phyloP scores from a whole-genome alignment of 2,888 invertebrate genomes.

The Hypselothyrea guttata region DNA sequence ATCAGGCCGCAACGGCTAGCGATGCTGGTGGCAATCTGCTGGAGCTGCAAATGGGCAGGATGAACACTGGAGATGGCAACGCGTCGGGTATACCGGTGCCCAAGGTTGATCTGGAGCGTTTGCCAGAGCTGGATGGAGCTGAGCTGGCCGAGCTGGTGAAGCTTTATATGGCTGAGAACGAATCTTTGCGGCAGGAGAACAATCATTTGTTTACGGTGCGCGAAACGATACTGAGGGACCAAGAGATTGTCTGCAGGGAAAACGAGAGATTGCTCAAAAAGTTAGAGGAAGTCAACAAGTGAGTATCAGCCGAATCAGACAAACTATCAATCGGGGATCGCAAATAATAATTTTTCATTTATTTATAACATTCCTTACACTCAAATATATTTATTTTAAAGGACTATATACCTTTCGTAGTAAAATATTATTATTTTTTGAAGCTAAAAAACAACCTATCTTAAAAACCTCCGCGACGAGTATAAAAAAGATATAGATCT shows the following conservation, averaged over 20 bases:
- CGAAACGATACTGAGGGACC: slow-evolving; percentile 92
- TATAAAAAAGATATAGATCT: no score
- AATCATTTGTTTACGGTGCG: slow-evolving; percentile 90
- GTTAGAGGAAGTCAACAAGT: slow-evolving; percentile 94
- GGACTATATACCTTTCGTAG: no score
- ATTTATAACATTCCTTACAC: no score
- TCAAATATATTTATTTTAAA: no score
- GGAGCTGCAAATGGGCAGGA: slow-evolving; percentile 56
- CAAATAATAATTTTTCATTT: no score
- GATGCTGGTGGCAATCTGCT: slow-evolving; percentile 52
- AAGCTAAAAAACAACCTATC: no score
- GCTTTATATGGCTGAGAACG: slow-evolving; percentile 92
- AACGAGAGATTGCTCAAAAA: slow-evolving; percentile 94
- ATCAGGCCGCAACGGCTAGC: slow-evolving; percentile 81
- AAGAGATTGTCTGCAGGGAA: slow-evolving; percentile 94
- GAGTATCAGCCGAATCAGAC: slow-evolving; percentile 81
- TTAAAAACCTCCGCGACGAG: no score
- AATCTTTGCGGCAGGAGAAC: slow-evolving; percentile 91
- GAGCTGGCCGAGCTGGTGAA: slow-evolving; percentile 92
- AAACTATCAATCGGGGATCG: no score
- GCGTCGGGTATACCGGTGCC: slow-evolving; percentile 81
- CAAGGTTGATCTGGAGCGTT: slow-evolving; percentile 87
- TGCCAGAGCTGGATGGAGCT: slow-evolving; percentile 88
- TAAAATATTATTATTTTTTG: no score
- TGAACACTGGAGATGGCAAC: slow-evolving; percentile 53